Percentiles rank a stretch among this genome's conserved stretches.
Conservation (phyloP, 2,797 vertebrate genomes). For the Alectoris magna region DNA sequence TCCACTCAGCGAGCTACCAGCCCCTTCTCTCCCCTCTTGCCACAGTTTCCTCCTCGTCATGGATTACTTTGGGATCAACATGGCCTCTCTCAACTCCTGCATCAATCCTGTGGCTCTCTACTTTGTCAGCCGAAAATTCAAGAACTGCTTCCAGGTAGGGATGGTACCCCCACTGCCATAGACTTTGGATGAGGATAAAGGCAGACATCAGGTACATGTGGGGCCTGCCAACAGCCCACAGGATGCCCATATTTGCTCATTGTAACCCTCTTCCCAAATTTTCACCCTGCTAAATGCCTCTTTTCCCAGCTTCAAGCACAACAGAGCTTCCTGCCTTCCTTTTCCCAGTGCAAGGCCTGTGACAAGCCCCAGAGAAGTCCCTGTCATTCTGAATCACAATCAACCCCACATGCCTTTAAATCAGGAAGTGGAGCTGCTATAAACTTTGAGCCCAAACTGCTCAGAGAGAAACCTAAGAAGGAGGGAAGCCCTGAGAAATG, state of each 20-base stretch:
- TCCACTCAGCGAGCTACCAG: background rate
- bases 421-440: background rate
- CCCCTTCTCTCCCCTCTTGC: background rate
- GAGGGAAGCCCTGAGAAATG: background rate
- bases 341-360: background rate
- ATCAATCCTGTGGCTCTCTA: conserved; percentile 93
- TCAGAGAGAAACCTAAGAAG: background rate
- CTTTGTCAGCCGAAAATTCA: conserved; percentile 92
- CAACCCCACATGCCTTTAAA: background rate
- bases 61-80: conserved; percentile 93
- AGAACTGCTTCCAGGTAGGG: conserved; percentile 91
- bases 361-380: background rate
- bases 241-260: background rate
- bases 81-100: conserved; percentile 93
- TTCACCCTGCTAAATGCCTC: background rate
- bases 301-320: background rate
- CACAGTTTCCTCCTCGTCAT: conserved; percentile 90
- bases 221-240: background rate
- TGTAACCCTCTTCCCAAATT: background rate
- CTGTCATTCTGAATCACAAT: background rate
- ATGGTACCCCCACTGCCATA: background rate
- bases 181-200: background rate
- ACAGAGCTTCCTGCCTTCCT: background rate
- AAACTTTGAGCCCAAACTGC: background rate
- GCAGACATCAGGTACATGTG: background rate